A percentile compares a stretch with the other conserved stretches of the same genome.
These are phyloP conservation scores for Stenchaetothrips biformis DNA, from an alignment of 2,888 invertebrate genomes.

Conservation along the genomic window DNA sequence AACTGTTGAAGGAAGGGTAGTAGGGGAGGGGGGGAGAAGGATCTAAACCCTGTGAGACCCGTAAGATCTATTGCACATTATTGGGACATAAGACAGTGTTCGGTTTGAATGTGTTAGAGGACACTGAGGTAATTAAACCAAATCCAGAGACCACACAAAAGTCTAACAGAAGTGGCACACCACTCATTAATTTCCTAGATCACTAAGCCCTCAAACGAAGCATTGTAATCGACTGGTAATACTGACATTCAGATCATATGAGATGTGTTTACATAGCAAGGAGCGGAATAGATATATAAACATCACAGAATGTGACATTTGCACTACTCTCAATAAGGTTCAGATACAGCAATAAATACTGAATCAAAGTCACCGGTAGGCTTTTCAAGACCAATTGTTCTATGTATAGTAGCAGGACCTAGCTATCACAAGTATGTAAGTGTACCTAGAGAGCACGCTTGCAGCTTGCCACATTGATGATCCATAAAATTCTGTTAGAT, in stretches of 20 bases:
- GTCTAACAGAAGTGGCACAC: no score
- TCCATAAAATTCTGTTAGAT: background rate
- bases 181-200: no score
- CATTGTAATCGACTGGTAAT: background rate
- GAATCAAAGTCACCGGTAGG: background rate
- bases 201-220: no score
- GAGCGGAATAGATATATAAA: background rate
- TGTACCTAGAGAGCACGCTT: slow-evolving; percentile 14
- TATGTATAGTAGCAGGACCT: background rate
- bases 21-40: no score
- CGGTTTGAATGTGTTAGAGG: no score
- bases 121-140: no score
- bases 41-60: no score
- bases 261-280: background rate
- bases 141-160: no score
- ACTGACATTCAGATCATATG: background rate
- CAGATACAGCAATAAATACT: background rate
- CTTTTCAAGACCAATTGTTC: background rate
- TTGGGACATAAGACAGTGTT: no score
- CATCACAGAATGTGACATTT: background rate
- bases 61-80: no score
- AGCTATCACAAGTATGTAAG: background rate
- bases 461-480: background rate
- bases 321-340: background rate
- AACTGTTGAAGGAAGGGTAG: no score